These are phyloP conservation scores for Cacoxenus indagator DNA, from an alignment of 2,888 invertebrate species.

Conservation along the genomic window DNA sequence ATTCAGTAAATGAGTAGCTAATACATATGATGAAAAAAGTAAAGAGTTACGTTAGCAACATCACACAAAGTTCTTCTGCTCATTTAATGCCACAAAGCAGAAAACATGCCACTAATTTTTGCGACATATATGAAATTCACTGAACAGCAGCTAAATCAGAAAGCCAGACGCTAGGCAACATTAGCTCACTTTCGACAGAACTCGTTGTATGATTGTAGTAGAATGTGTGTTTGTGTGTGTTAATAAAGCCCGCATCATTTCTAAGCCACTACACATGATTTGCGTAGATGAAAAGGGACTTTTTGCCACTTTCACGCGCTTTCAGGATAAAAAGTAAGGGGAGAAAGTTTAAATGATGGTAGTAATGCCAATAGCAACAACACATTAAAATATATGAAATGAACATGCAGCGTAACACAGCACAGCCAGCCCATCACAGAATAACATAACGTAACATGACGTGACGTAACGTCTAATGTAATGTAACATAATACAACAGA, in stretches of 20 bases:
- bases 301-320: slow-evolving; percentile 10
- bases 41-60: too few relatives aligned
- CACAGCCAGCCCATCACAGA: neutral
- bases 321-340: neutral
- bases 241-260: neutral
- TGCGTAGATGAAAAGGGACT: neutral
- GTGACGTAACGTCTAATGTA: neutral
- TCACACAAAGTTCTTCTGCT: too few relatives aligned
- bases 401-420: neutral
- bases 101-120: too few relatives aligned
- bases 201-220: neutral
- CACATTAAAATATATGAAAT: neutral
- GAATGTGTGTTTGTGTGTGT: neutral
- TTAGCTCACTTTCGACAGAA: too few relatives aligned
- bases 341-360: neutral
- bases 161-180: too few relatives aligned
- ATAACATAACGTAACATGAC: neutral
- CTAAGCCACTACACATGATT: slow-evolving; percentile 15
- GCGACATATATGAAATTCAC: too few relatives aligned
- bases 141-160: too few relatives aligned
- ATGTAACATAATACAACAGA: neutral
- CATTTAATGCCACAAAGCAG: too few relatives aligned
- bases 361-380: neutral
- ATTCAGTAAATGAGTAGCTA: too few relatives aligned
- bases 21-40: too few relatives aligned